Evolutionary conservation across 1,140 invertebrate species (phyloP).

Genomic region (Hesperophylax magnus): DNA sequence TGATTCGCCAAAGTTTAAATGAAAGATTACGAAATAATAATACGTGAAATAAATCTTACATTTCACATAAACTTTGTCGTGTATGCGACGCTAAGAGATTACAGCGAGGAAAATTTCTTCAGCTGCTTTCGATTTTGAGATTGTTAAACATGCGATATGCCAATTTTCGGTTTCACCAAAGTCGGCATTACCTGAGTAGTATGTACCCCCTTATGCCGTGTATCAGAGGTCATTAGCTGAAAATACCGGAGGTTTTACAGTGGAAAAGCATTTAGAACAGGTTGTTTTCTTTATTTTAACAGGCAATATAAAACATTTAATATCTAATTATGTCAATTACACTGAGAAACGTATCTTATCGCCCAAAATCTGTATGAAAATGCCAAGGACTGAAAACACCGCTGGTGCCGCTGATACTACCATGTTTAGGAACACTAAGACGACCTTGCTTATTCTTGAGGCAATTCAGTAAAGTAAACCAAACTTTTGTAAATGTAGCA

Average conservation of each 20-base stretch:
- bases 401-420: neutral
- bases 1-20: slow-evolving; percentile 5
- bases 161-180: slow-evolving; percentile 54
- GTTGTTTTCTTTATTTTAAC: slow-evolving; percentile 53
- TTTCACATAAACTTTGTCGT: slow-evolving; percentile 50
- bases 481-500: too few relatives aligned
- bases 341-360: slow-evolving; percentile 37
- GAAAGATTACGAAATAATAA: neutral
- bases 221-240: slow-evolving; percentile 52
- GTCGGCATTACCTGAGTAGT: slow-evolving; percentile 45
- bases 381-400: slow-evolving; percentile 5
- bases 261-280: slow-evolving; percentile 49
- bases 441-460: neutral
- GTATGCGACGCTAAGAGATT: slow-evolving; percentile 48
- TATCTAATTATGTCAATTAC: slow-evolving; percentile 50
- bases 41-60: slow-evolving; percentile 17
- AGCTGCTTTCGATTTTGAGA: slow-evolving; percentile 51
- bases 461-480: too few relatives aligned
- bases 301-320: slow-evolving; percentile 54
- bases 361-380: slow-evolving; percentile 15
- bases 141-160: slow-evolving; percentile 58
- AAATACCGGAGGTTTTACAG: slow-evolving; percentile 48
- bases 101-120: slow-evolving; percentile 44
- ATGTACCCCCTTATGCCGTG: slow-evolving; percentile 34
- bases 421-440: slow-evolving; percentile 7